phyloP scores from a whole-genome alignment of 2,797 vertebrate species.

The Tinamus major region DNA sequence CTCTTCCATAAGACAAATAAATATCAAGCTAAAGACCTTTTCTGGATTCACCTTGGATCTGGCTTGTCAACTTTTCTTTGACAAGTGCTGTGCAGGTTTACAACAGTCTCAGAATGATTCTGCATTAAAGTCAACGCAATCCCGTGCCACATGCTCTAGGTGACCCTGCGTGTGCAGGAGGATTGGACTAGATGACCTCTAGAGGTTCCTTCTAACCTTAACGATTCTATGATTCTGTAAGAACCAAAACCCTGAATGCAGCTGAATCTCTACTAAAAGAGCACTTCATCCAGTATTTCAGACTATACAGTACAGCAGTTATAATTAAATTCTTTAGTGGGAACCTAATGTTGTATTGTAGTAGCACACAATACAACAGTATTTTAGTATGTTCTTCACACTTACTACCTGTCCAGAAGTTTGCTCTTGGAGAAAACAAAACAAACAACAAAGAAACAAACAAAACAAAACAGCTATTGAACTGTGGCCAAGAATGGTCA shows the following conservation, averaged over 20 bases:
- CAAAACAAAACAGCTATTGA: not conserved
- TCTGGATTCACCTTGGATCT: too few relatives aligned
- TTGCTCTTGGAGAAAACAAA: not conserved
- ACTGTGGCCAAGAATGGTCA: not conserved
- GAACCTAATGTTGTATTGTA: not conserved
- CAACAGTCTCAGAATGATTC: not conserved
- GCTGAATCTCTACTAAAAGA: not conserved
- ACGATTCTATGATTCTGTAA: not conserved
- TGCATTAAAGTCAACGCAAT: not conserved
- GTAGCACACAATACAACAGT: not conserved
- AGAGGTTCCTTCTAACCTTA: too few relatives aligned
- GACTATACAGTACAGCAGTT: not conserved
- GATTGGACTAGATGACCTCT: too few relatives aligned
- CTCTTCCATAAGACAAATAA: not conserved
- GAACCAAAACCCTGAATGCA: not conserved
- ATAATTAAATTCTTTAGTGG: not conserved
- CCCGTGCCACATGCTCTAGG: too few relatives aligned
- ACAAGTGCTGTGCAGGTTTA: not conserved
- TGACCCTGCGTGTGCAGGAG: too few relatives aligned
- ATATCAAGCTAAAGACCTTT: not conserved
- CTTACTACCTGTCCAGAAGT: not conserved
- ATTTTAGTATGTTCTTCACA: not conserved
- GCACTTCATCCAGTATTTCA: not conserved
- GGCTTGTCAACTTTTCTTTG: not conserved
- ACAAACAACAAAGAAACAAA: too few relatives aligned